These are phyloP conservation scores for Cyaniris semiargus DNA, from an alignment of 2,888 invertebrate species.

Conservation along the genomic window DNA sequence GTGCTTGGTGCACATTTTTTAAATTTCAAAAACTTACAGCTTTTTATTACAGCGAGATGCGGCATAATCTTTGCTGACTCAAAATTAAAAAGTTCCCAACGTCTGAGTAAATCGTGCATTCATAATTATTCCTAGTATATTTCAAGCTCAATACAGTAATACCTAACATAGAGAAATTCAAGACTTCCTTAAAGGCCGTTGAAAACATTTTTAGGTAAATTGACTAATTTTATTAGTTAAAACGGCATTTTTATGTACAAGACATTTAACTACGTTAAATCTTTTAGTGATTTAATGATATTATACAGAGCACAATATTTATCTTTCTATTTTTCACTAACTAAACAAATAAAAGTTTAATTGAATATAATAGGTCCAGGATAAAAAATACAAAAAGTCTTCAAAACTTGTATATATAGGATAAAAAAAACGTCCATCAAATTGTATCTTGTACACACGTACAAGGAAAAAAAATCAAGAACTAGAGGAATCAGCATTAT, in stretches of 20 bases:
- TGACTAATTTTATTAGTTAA: conserved; percentile 19
- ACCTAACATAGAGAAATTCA: conserved; percentile 10
- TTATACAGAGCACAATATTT: not conserved
- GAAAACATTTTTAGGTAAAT: conserved; percentile 19
- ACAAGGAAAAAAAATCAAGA: no score
- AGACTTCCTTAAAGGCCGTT: conserved; percentile 24
- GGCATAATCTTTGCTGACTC: no score
- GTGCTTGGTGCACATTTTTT: no score
- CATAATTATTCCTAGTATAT: not conserved
- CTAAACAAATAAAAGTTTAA: not conserved
- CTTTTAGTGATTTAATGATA: conserved; percentile 14
- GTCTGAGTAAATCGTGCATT: no score
- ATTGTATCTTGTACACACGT: no score
- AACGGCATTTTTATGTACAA: conserved; percentile 25
- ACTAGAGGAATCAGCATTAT: no score
- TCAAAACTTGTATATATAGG: no score
- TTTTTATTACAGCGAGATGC: no score
- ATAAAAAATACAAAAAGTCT: no score
- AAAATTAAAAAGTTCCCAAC: no score
- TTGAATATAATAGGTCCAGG: not conserved
- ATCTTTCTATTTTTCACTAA: not conserved
- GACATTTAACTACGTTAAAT: conserved; percentile 9
- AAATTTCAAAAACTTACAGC: not conserved
- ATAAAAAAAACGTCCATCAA: no score
- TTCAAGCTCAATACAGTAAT: not conserved